These are phyloP conservation scores for Drosophila nannoptera DNA, from an alignment of 1,140 invertebrate genomes.

Conservation along the genomic window DNA sequence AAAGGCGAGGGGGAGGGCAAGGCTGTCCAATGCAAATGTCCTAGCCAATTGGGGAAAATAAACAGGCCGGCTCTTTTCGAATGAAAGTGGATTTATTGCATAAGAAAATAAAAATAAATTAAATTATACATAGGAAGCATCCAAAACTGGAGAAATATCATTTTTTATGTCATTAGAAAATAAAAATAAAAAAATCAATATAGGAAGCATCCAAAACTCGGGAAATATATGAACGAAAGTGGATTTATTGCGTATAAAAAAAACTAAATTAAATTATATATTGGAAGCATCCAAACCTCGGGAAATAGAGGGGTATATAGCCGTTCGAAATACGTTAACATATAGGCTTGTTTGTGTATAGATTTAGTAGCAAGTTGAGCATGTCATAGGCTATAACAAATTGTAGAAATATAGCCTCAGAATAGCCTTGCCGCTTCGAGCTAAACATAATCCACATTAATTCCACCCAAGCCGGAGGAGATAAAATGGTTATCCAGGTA, in stretches of 20 bases:
- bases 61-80: neutral
- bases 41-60: neutral
- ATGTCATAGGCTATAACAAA: no score
- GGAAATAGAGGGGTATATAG: no score
- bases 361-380: no score
- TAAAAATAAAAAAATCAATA: neutral
- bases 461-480: neutral
- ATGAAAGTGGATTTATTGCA: no score
- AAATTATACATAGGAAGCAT: no score
- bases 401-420: neutral
- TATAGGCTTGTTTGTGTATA: no score
- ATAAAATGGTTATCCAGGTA: constrained; percentile 2
- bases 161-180: neutral
- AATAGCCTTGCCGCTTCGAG: neutral
- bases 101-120: no score
- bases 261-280: no score
- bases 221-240: neutral
- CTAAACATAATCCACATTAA: neutral
- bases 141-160: neutral
- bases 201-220: neutral
- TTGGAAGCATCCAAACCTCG: no score
- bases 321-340: no score
- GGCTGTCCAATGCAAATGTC: neutral
- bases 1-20: neutral
- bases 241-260: no score